phyloP scores from a whole-genome alignment of 2,113 vertebrate genomes.

The Naja naja region DNA sequence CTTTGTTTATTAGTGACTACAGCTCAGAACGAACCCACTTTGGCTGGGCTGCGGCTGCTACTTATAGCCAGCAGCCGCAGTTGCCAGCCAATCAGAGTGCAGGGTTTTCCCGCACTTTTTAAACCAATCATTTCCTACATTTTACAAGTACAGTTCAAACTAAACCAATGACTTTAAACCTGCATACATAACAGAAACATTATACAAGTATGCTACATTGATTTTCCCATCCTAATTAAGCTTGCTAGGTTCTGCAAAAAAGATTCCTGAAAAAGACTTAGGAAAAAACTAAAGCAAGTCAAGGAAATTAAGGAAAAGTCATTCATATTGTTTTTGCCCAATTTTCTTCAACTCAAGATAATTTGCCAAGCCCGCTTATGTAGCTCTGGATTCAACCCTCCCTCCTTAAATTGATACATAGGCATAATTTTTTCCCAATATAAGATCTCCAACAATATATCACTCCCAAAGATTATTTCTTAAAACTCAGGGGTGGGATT shows the following conservation, averaged over 20 bases:
- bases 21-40: no score
- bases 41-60: no score
- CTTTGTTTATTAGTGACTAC: no score
- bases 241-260: background rate
- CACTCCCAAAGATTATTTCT: background rate
- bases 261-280: background rate
- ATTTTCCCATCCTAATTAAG: background rate
- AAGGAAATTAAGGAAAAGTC: background rate
- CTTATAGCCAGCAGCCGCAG: no score
- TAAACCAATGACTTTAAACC: no score
- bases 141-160: no score
- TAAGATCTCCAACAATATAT: background rate
- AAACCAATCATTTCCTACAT: no score
- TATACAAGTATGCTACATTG: background rate
- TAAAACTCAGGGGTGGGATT: background rate
- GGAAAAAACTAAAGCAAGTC: background rate
- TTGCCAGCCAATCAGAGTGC: no score
- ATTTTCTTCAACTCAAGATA: background rate
- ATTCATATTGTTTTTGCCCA: background rate
- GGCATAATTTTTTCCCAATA: background rate
- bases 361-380: background rate
- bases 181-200: no score
- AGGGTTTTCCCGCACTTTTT: no score
- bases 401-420: background rate
- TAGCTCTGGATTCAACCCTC: background rate